These are phyloP conservation scores for Chrysopilus asiliformis DNA, from an alignment of 2,888 invertebrate species.

Conservation along the genomic window DNA sequence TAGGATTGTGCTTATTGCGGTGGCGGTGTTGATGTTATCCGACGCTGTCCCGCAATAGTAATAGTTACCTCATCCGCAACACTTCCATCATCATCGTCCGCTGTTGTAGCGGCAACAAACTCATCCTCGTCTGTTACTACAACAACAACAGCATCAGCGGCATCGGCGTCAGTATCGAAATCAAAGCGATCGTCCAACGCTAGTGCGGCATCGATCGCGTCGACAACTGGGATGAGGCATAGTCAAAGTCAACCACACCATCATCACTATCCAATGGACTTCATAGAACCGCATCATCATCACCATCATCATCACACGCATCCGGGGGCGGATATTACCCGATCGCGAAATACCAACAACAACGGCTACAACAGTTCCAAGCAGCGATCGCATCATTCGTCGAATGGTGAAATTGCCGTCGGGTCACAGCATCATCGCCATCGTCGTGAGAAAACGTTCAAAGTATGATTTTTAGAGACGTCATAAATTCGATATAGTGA, in stretches of 20 bases:
- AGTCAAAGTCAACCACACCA: conserved; percentile 2
- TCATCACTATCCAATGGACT: conserved; percentile 8
- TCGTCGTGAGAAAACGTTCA: conserved; percentile 35
- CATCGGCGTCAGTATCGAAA: conserved; percentile 3
- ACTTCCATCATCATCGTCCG: conserved; percentile 4
- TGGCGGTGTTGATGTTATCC: conserved; percentile 35
- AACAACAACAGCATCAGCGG: conserved; percentile 23
- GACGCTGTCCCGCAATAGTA: conserved; percentile 23
- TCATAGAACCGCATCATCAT: not conserved
- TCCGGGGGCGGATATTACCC: too few relatives aligned
- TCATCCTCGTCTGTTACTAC: too few relatives aligned
- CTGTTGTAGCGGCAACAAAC: conserved; percentile 2
- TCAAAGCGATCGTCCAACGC: conserved; percentile 1
- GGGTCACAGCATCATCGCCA: conserved; percentile 25
- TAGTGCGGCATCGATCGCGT: not conserved
- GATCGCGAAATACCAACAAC: too few relatives aligned
- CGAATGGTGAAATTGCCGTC: conserved; percentile 13
- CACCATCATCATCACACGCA: conserved; percentile 2
- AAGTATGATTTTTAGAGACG: conserved; percentile 39
- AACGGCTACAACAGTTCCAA: too few relatives aligned
- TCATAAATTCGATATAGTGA: conserved; percentile 27
- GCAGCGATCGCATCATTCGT: too few relatives aligned
- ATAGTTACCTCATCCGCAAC: conserved; percentile 12
- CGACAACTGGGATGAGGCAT: not conserved
- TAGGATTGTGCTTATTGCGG: conserved; percentile 41